Percentiles rank a stretch among this genome's conserved stretches.
Conservation (phyloP, 1,140 invertebrate genomes). For the Lordiphosa mommai region DNA sequence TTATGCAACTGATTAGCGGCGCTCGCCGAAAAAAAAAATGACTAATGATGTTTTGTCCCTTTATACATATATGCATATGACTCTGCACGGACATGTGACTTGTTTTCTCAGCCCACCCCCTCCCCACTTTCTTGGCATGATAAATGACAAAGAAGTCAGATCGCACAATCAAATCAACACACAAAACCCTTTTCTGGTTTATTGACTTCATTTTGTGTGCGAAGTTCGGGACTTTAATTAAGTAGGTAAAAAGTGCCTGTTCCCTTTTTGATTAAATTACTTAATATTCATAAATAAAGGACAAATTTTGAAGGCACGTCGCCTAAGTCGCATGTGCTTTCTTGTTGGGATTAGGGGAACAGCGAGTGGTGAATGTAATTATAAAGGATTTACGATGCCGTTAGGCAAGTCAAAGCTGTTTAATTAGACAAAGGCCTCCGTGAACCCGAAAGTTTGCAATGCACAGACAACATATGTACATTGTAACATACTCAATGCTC, state of each 20-base stretch:
- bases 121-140: slow-evolving; percentile 42
- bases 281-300: slow-evolving; percentile 72
- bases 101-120: slow-evolving; percentile 14
- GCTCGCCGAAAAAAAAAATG: slow-evolving; percentile 45
- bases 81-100: slow-evolving; percentile 33
- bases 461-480: slow-evolving; percentile 1
- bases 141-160: slow-evolving; percentile 63
- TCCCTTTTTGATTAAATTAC: slow-evolving; percentile 49
- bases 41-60: slow-evolving; percentile 50
- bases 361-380: slow-evolving; percentile 45
- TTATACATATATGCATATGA: slow-evolving; percentile 44
- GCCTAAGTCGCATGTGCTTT: slow-evolving; percentile 39
- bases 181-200: slow-evolving; percentile 58
- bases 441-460: slow-evolving; percentile 2
- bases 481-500: slow-evolving; percentile 11
- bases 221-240: slow-evolving; percentile 62
- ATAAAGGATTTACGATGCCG: slow-evolving; percentile 67
- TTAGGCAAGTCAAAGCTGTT: slow-evolving; percentile 51
- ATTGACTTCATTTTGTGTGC: slow-evolving; percentile 55
- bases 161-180: slow-evolving; percentile 66
- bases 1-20: slow-evolving; percentile 72
- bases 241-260: slow-evolving; percentile 34
- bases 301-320: slow-evolving; percentile 59
- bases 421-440: slow-evolving; percentile 49
- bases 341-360: slow-evolving; percentile 22